These are phyloP conservation scores for Sialis fuliginosa DNA, from an alignment of 2,888 invertebrate genomes.

Conservation along the genomic window DNA sequence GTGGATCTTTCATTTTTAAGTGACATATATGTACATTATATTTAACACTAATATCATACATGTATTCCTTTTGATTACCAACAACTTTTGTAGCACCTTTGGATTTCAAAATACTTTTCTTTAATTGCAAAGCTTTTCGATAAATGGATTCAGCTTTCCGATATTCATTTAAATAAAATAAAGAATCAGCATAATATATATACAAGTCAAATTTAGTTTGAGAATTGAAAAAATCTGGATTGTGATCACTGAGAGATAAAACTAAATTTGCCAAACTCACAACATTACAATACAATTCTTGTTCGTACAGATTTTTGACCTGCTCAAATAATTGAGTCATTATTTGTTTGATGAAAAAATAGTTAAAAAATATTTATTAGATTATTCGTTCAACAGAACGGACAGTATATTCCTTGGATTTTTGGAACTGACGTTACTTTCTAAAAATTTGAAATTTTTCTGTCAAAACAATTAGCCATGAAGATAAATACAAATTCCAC, in stretches of 20 bases:
- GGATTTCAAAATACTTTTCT: constrained; percentile 40
- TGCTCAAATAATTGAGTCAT: constrained; percentile 45
- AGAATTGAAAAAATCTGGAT: constrained; percentile 36
- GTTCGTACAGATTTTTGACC: constrained; percentile 48
- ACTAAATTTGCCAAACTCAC: constrained; percentile 49
- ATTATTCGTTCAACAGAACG: too few species aligned
- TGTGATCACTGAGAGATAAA: constrained; percentile 44
- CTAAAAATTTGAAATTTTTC: too few species aligned
- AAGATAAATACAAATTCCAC: too few species aligned
- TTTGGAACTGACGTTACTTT: too few species aligned
- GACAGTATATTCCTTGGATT: too few species aligned
- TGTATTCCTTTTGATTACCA: constrained; percentile 30
- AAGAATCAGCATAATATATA: constrained; percentile 51
- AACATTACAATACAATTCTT: constrained; percentile 53
- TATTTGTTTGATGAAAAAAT: constrained; percentile 6
- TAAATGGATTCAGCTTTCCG: constrained; percentile 49
- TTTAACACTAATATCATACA: constrained; percentile 48
- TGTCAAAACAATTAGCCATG: too few species aligned
- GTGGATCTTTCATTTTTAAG: constrained; percentile 41
- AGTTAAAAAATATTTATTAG: too few species aligned
- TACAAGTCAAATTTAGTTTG: constrained; percentile 48
- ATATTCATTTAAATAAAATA: constrained; percentile 45
- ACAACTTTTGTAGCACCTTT: constrained; percentile 26
- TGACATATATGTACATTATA: constrained; percentile 55
- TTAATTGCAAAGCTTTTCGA: constrained; percentile 41